phyloP scores from a whole-genome alignment of 1,140 invertebrate genomes.

The Drosophila varians region DNA sequence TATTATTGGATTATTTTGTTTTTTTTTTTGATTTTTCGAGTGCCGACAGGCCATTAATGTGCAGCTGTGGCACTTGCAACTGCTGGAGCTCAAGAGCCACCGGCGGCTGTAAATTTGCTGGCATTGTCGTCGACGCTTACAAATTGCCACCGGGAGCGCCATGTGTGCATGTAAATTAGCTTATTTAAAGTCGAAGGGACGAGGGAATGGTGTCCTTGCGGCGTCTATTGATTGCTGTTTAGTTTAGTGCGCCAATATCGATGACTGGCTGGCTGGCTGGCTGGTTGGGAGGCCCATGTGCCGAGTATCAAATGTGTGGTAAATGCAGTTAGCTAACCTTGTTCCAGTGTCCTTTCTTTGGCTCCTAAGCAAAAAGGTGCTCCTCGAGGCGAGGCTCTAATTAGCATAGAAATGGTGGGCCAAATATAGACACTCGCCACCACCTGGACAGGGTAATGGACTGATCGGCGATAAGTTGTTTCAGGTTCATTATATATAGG shows the following conservation, averaged over 20 bases:
- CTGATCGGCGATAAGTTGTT: conserved; percentile 16
- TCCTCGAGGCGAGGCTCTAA: conserved; percentile 8
- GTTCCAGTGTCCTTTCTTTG: background rate
- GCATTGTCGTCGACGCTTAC: conserved; percentile 46
- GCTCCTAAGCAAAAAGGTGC: background rate
- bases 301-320: conserved; percentile 35
- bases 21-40: background rate
- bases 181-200: conserved; percentile 56
- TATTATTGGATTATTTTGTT: background rate
- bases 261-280: background rate
- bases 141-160: conserved; percentile 40
- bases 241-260: conserved; percentile 44
- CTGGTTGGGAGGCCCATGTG: conserved; percentile 18
- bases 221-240: conserved; percentile 65
- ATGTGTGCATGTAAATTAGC: conserved; percentile 69
- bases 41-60: conserved; percentile 39
- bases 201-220: conserved; percentile 42
- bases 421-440: background rate
- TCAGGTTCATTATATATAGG: conserved; percentile 12
- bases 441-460: conserved; percentile 12
- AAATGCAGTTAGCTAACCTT: conserved; percentile 33
- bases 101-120: conserved; percentile 44
- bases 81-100: conserved; percentile 13
- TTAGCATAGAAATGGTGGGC: conserved; percentile 4
- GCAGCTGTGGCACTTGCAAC: conserved; percentile 57